phyloP scores from a whole-genome alignment of 2,888 invertebrate species.

The Lasioglossum malachurum region DNA sequence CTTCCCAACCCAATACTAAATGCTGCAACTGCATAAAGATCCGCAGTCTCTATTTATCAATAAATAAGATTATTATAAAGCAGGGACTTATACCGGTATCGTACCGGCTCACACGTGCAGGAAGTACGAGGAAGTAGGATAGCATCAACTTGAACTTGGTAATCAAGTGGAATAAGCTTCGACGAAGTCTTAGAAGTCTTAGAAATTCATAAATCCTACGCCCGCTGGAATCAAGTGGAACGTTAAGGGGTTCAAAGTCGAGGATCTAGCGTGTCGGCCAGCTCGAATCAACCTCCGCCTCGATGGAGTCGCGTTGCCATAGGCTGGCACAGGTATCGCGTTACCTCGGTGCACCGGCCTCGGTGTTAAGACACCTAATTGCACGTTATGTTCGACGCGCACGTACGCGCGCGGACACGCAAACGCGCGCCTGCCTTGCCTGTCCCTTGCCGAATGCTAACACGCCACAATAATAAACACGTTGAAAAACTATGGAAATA shows the following conservation, averaged over 20 bases:
- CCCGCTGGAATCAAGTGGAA: not conserved
- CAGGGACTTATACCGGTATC: too few relatives aligned
- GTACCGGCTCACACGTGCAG: not conserved
- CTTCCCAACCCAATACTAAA: too few relatives aligned
- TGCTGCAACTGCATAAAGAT: too few relatives aligned
- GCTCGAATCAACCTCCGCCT: slow-evolving; percentile 42
- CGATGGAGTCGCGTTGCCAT: slow-evolving; percentile 51
- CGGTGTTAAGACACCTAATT: slow-evolving; percentile 74
- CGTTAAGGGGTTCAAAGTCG: slow-evolving; percentile 49
- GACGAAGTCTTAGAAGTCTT: slow-evolving; percentile 1
- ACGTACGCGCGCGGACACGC: slow-evolving; percentile 38
- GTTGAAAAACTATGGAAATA: not conserved
- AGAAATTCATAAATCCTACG: slow-evolving; percentile 12
- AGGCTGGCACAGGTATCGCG: slow-evolving; percentile 58
- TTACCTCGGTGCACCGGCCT: slow-evolving; percentile 69
- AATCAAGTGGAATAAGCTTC: not conserved
- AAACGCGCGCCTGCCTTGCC: slow-evolving; percentile 28
- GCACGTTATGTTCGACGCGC: slow-evolving; percentile 68
- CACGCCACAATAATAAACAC: not conserved
- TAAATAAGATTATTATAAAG: too few relatives aligned
- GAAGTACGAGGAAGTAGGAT: not conserved
- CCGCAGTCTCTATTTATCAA: too few relatives aligned
- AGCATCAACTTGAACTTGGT: not conserved
- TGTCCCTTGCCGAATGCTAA: slow-evolving; percentile 55
- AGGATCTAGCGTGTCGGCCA: slow-evolving; percentile 39